Evolutionary conservation across 2,888 invertebrate genomes (phyloP), one percentile per base, ranked within the genome.

Genomic region (Cephus rjabovi): DNA sequence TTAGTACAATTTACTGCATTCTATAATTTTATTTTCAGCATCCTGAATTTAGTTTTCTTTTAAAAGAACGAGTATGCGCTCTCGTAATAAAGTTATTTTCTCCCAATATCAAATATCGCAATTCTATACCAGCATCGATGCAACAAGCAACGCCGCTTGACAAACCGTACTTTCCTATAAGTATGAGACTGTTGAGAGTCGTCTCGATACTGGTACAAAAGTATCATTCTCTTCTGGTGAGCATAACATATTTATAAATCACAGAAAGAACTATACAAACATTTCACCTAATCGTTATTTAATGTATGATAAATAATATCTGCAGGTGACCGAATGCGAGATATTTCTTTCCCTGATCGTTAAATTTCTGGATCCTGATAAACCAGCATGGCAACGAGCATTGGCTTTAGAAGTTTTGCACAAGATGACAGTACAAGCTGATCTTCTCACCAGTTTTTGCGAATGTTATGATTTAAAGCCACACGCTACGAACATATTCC

Each of bases 81-180:
- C 93, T 99, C 86, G 97, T 99, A n/a, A 99, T 99, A 83, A 97
- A 98, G 92, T 93, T 99, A 80, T 99, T 99, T 92, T 99, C 99
- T 34, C 99, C 99, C 15, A 99, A 98, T 91, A 97, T 99, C n/a
- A 99, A 99, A 90, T 98, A 98, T 92, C 95, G 98, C 74, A 93
- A 93, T 81, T 92, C 92, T 33, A 91, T 93, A 78, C 94, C 94
- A 81, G 93, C 93, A 56, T 94, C 94, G 84, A 92, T 94, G 77
- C 94, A 94, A 87, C 94, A 95, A 84, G 93, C 94, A 34, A 94
- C 94, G 12, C 93, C 95, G 34, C 93, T 95, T 75, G 98, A 98
- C 90, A 97, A 98, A 82, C 99, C 99, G 0, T 98, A 97, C 92
- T 99, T 98, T 93, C 98, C 99, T 2, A 98, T 99, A 87, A 98